These are phyloP conservation scores for Cichlasoma orientale DNA, from an alignment of 2,797 vertebrate genomes.

Conservation along the genomic window DNA sequence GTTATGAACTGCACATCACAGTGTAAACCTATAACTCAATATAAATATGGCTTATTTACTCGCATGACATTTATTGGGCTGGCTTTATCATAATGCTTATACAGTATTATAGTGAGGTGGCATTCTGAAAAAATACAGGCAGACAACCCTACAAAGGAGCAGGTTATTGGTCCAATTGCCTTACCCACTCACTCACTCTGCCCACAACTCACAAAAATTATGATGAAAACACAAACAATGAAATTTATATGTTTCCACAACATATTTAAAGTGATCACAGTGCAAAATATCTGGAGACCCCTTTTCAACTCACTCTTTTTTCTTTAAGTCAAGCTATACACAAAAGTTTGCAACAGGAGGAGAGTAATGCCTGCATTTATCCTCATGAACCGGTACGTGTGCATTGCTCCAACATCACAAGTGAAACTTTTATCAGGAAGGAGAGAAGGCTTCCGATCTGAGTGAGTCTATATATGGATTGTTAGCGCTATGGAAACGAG, in stretches of 20 bases:
- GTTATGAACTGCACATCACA: neutral
- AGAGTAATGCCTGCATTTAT: neutral
- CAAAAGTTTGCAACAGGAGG: neutral
- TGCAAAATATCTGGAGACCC: neutral
- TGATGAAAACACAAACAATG: neutral
- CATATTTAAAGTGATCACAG: too few species aligned
- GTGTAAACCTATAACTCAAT: neutral
- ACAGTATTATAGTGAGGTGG: too few species aligned
- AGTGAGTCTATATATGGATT: too few species aligned
- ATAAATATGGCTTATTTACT: neutral
- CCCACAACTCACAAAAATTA: neutral
- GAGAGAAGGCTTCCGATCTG: too few species aligned
- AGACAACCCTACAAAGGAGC: too few species aligned
- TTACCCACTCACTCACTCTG: too few species aligned
- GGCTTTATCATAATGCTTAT: neutral
- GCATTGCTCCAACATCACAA: neutral
- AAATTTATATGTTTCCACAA: neutral
- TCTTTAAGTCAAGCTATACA: too few species aligned
- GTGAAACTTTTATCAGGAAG: neutral
- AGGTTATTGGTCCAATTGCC: too few species aligned
- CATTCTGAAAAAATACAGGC: too few species aligned
- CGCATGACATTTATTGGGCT: neutral
- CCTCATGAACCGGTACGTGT: neutral
- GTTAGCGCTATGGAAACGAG: too few species aligned
- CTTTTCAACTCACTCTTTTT: too few species aligned